A percentile compares a stretch with the other conserved stretches of the same genome.
phyloP scores from a whole-genome alignment of 2,113 vertebrate species.

The Tachuris rubrigastra region DNA sequence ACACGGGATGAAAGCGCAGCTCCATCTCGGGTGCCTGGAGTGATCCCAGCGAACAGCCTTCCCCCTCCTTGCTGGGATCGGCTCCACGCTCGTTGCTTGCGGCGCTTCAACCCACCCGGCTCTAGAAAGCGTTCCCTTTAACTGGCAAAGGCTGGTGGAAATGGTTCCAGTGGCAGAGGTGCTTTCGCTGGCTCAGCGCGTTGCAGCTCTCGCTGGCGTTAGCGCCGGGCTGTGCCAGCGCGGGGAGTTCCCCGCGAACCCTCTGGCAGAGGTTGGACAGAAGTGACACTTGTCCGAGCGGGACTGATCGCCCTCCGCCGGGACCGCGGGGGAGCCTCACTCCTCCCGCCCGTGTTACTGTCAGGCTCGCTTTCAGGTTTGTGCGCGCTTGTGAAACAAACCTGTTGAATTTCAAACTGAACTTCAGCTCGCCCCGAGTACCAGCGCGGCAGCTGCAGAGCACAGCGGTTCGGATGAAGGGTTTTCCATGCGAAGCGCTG shows the following conservation, averaged over 20 bases:
- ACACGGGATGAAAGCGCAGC: fast-evolving
- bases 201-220: not conserved
- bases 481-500: fast-evolving
- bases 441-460: too few relatives aligned
- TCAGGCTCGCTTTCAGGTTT: not conserved
- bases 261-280: not conserved
- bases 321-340: not conserved
- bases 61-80: fast-evolving
- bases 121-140: not conserved
- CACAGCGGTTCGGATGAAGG: too few relatives aligned
- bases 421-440: too few relatives aligned
- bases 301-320: too few relatives aligned
- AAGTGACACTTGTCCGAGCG: not conserved
- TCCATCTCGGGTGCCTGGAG: fast-evolving
- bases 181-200: not conserved
- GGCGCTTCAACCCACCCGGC: fast-evolving
- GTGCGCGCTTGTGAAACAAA: not conserved
- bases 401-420: not conserved
- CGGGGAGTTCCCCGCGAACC: not conserved
- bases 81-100: fast-evolving
- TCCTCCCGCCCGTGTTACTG: not conserved
- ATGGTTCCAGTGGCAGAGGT: not conserved
- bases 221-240: fast-evolving
- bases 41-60: fast-evolving
- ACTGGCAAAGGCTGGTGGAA: not conserved